phyloP scores from a whole-genome alignment of 2,797 vertebrate genomes.

The Melanotaenia boesemani region DNA sequence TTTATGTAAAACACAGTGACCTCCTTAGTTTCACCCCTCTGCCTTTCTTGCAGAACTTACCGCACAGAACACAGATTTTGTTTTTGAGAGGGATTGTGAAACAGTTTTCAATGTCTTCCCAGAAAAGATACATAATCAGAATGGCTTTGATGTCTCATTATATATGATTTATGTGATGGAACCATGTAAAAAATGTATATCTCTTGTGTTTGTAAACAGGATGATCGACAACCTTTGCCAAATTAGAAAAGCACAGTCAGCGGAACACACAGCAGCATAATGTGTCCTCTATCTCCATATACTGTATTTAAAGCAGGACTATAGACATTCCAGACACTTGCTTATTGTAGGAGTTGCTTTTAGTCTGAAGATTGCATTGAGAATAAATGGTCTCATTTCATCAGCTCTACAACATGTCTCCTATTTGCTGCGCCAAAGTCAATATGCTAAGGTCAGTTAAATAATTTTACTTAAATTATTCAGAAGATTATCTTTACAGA shows the following conservation, averaged over 20 bases:
- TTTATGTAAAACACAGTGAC: constrained; percentile 17
- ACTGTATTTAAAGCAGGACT: constrained; percentile 35
- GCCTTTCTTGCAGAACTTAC: not conserved
- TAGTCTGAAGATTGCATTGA: constrained; percentile 25
- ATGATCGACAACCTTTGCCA: constrained; percentile 36
- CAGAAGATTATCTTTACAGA: constrained; percentile 41
- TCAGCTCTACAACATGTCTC: constrained; percentile 6
- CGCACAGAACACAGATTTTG: not conserved
- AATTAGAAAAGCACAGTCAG: constrained; percentile 7
- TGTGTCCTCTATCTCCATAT: not conserved
- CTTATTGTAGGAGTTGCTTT: constrained; percentile 41
- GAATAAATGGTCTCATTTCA: constrained; percentile 48
- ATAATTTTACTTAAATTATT: constrained; percentile 73
- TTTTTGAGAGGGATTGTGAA: not conserved
- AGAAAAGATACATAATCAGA: not conserved
- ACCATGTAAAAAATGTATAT: constrained; percentile 17
- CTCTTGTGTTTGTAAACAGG: constrained; percentile 19
- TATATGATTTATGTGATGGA: not conserved
- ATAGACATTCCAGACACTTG: constrained; percentile 14
- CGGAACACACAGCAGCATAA: constrained; percentile 21
- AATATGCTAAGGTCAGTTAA: constrained; percentile 53
- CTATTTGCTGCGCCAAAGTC: constrained; percentile 36
- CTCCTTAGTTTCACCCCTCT: not conserved
- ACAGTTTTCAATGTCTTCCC: constrained; percentile 5
- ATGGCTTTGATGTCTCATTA: constrained; percentile 32